Evolutionary conservation across 2,797 vertebrate genomes (phyloP).

Genomic region (Eutrigla gurnardus): DNA sequence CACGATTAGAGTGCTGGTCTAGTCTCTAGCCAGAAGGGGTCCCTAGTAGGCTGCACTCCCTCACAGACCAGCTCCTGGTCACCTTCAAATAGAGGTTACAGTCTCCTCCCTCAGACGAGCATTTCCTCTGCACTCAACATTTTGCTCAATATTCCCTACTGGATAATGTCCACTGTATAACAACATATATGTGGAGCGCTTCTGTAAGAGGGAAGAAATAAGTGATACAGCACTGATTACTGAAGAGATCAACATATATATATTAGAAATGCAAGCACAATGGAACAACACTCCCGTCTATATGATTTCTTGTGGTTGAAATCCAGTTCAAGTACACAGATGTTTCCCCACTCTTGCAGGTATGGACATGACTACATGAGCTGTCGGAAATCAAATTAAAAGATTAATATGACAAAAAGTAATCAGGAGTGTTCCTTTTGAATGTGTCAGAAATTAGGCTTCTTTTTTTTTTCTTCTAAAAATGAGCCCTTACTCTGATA

Average conservation of each 20-base stretch:
- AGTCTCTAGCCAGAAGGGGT: constrained; percentile 73
- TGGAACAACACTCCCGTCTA: constrained; percentile 10
- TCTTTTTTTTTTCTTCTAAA: neutral
- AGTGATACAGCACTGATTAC: constrained; percentile 29
- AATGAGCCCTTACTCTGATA: neutral
- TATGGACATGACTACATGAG: neutral
- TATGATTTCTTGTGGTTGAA: constrained; percentile 2
- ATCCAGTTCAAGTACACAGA: neutral
- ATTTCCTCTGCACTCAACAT: constrained; percentile 61
- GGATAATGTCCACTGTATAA: constrained; percentile 34
- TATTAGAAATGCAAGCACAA: constrained; percentile 25
- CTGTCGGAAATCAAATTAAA: neutral
- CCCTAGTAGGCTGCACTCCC: constrained; percentile 61
- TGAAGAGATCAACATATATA: constrained; percentile 13
- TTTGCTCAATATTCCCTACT: constrained; percentile 38
- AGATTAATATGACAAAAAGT: neutral
- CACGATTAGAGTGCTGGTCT: constrained; percentile 22
- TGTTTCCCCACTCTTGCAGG: neutral
- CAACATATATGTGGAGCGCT: constrained; percentile 15
- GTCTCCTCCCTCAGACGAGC: constrained; percentile 67
- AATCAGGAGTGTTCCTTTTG: neutral
- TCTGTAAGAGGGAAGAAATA: constrained; percentile 25
- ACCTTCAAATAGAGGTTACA: constrained; percentile 83
- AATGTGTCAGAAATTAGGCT: neutral
- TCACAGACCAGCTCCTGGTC: constrained; percentile 62